Evolutionary conservation across 2,113 vertebrate genomes (phyloP).

Genomic region (Oreochromis niloticus): DNA sequence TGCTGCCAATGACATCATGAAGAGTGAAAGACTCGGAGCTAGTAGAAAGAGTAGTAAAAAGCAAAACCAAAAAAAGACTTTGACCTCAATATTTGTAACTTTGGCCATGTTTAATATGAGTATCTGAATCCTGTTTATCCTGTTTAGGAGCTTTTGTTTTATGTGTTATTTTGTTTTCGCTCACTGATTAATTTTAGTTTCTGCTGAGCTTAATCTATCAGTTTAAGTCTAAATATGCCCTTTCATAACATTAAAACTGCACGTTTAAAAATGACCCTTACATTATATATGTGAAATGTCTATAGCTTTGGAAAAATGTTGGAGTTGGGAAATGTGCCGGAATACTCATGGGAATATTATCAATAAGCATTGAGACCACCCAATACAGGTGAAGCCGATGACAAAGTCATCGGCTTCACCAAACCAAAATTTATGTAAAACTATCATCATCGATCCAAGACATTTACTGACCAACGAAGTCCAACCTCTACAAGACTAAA

Average conservation of each 20-base stretch:
- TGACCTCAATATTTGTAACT: background rate
- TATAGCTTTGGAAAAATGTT: background rate
- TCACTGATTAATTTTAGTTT: background rate
- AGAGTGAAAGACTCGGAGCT: background rate
- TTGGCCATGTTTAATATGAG: background rate
- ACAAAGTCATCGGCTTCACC: background rate
- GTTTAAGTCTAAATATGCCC: background rate
- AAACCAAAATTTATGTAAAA: background rate
- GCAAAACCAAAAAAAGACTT: background rate
- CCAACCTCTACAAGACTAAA: background rate
- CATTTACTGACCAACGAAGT: background rate
- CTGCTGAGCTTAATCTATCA: background rate
- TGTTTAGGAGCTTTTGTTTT: background rate
- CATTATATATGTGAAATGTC: background rate
- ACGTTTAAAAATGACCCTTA: background rate
- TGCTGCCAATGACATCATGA: background rate
- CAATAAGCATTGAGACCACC: background rate
- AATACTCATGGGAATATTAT: background rate
- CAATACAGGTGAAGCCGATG: background rate
- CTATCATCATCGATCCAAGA: background rate
- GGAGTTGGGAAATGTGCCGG: background rate
- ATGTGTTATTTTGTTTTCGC: background rate
- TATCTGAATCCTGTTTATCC: background rate
- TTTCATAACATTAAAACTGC: background rate
- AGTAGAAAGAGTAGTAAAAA: background rate